Base-by-base conservation (phyloP, 30 jellyfish, hydroid and myxozoan genomes). In the Catostylus mosaicus region DNA sequence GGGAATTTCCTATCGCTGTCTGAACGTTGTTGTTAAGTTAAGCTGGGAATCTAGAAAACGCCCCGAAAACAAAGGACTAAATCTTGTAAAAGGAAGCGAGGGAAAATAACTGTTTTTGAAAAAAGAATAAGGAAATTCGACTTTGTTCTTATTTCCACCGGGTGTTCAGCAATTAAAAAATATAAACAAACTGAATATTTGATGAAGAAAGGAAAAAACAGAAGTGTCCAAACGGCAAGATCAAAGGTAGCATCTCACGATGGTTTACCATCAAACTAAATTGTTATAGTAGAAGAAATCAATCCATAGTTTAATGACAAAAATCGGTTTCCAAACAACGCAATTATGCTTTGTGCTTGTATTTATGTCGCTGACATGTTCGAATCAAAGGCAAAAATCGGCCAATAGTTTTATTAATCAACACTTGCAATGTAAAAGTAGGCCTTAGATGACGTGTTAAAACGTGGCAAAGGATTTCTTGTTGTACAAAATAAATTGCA, bases 191-290 rank as follows among this genome's bases (percentile, higher is more conserved):
- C 66, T 77, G 36, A 77, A 77, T 77, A 54, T 77, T 77, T 77
- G 68, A 77, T 77, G 88, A 77, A n/a, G 71, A 40, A 62, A 27
- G 38, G 59, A 66, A 77, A 77, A 77, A 75, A 75, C 86, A 75
- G 22, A 47, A 33, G 60, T 24, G 24, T 6, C 66, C 52, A 35
- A 46, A 29, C 85, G 85, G 85, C 5, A 23, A 74, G 85, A 74
- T 74, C 85, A 46, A 24, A 74, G 63, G 34, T 36, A 5, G 40
- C 40, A 23, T 9, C 2, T 22, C 0, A 59, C 36, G 38, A 27
- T 26, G 20, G 71, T 7, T 23, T 7, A 23, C 2, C 24, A 27
- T 50, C 20, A 27, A 10, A 50, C 24, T 50, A n/a, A 22, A 16
- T 59, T 59, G 37, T 24, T 59, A 16, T 16, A 2, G 26, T 59